Evolutionary conservation across 2,888 invertebrate species (phyloP).

Genomic region (Lepidocyrtoides sp.): DNA sequence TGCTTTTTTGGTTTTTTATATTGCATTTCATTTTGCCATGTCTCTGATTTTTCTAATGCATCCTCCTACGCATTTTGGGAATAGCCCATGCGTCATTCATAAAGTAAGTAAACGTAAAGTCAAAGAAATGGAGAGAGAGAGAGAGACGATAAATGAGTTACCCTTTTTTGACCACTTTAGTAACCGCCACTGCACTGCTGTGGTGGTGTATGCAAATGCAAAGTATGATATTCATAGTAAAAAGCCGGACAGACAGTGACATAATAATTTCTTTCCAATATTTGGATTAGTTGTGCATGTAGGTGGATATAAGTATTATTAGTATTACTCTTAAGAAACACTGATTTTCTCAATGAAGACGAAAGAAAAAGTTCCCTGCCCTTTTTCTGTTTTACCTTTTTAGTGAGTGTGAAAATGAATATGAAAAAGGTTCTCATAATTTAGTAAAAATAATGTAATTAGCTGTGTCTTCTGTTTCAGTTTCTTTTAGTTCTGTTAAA

Average conservation of each 20-base stretch:
- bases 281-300: too few relatives aligned
- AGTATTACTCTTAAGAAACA: too few relatives aligned
- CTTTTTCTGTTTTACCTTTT: slow-evolving; percentile 8
- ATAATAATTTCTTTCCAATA: too few relatives aligned
- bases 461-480: background rate
- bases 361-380: background rate
- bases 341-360: background rate
- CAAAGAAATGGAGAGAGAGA: background rate
- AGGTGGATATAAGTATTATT: too few relatives aligned
- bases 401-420: background rate
- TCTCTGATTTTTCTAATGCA: too few relatives aligned
- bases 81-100: slow-evolving; percentile 59
- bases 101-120: background rate
- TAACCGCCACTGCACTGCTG: too few relatives aligned
- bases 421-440: background rate
- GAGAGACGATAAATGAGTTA: background rate
- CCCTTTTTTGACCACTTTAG: background rate
- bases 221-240: too few relatives aligned
- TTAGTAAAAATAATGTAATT: background rate
- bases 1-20: too few relatives aligned
- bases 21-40: too few relatives aligned
- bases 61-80: slow-evolving; percentile 19
- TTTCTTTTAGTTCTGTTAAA: slow-evolving; percentile 18
- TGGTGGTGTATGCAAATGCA: too few relatives aligned
- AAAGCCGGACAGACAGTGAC: too few relatives aligned